These are phyloP conservation scores for Rhagophthalmus giganteus DNA, from an alignment of 2,888 invertebrate species.

Conservation along the genomic window DNA sequence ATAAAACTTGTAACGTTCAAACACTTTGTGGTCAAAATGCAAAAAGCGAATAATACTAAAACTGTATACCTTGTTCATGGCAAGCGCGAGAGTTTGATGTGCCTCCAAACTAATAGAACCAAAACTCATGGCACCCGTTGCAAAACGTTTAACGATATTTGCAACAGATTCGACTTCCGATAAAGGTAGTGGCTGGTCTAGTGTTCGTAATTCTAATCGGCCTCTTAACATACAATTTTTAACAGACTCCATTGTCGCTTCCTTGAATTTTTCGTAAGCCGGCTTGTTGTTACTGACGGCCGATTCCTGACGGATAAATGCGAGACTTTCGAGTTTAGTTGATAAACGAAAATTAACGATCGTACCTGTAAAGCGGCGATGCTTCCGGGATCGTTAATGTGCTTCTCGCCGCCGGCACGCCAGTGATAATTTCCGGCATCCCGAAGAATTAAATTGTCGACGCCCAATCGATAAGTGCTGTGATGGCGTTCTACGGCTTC, in stretches of 20 bases:
- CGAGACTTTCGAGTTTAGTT: neutral
- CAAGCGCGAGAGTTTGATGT: constrained; percentile 90
- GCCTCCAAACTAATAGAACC: constrained; percentile 93
- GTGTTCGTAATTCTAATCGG: constrained; percentile 82
- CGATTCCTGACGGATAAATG: constrained; percentile 92
- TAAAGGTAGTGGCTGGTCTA: constrained; percentile 79
- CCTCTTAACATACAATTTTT: constrained; percentile 88
- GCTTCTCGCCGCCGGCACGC: constrained; percentile 96
- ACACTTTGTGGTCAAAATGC: no score
- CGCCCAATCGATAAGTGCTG: constrained; percentile 69
- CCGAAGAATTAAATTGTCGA: constrained; percentile 74
- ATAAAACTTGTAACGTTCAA: no score
- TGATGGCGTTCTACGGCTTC: constrained; percentile 84
- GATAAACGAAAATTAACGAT: no score
- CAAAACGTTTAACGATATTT: constrained; percentile 94
- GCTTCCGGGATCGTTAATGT: constrained; percentile 90
- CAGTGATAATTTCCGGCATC: constrained; percentile 93
- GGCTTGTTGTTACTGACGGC: constrained; percentile 75
- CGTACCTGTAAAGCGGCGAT: constrained; percentile 78
- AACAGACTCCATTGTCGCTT: constrained; percentile 84
- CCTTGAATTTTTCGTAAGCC: constrained; percentile 84
- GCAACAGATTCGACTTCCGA: constrained; percentile 90
- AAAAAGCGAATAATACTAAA: no score
- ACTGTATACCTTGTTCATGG: constrained; percentile 90
- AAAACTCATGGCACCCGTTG: constrained; percentile 67